Conservation (phyloP, 2,797 vertebrate genomes). For the Macropus fuliginosus region DNA sequence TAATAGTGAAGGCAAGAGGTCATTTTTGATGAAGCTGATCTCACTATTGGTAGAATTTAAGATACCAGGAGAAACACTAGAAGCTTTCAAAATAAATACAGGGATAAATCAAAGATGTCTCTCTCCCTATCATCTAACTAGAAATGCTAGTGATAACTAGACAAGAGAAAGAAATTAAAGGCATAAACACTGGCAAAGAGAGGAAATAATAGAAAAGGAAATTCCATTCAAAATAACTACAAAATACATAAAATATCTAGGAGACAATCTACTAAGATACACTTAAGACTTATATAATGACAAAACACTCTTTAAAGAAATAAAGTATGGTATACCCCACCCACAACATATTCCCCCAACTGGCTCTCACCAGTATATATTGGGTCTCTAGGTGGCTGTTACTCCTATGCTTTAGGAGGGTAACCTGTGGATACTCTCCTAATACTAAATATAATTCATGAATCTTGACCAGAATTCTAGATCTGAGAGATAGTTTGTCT, state of each 20-base stretch:
- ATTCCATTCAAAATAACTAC: background rate
- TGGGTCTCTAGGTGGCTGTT: background rate
- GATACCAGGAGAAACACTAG: background rate
- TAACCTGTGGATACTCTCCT: background rate
- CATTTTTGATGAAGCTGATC: background rate
- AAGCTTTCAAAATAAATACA: background rate
- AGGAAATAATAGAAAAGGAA: background rate
- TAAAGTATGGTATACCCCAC: background rate
- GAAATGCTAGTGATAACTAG: background rate
- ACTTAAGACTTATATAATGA: background rate
- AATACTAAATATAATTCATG: background rate
- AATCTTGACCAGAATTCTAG: background rate
- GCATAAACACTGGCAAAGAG: background rate
- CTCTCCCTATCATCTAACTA: background rate
- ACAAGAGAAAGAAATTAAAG: background rate
- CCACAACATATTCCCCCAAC: background rate
- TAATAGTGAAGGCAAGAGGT: background rate
- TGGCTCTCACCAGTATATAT: background rate
- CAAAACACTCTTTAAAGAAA: background rate
- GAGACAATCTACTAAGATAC: background rate
- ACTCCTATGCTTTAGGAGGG: background rate
- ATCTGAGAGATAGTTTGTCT: background rate
- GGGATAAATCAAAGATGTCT: background rate
- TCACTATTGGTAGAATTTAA: background rate
- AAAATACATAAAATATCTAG: background rate